Base-by-base conservation (phyloP, 2,888 invertebrate species). In the Epinotia nisella region DNA sequence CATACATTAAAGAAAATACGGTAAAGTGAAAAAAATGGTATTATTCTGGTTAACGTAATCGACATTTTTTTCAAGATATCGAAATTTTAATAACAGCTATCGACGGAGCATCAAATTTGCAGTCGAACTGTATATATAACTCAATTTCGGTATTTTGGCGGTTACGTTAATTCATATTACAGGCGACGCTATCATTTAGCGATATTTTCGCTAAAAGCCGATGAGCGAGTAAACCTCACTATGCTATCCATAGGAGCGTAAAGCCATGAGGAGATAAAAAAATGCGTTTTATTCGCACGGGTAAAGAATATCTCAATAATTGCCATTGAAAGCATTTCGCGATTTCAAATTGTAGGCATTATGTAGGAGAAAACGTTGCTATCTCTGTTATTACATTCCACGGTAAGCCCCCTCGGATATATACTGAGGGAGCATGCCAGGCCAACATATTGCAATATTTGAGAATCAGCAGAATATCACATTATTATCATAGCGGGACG, bases 291-390 rank as follows among this genome's bases (percentile, higher is more conserved):
- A 82, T 83, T 84, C 77, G 77, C 80, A 79, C 78, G 80, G 80
- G 83, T 82, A 82, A 82, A 83, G 82, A 85, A 86, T 85, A 85
- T 82, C 82, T 82, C 75, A 81, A 78, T 82, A 87, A 88, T 86
- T 82, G 87, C 84, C 81, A 80, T 80, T 78, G 79, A 80, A 81
- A 82, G 82, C 82, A 85, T 89, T 87, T 84, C 83, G 85, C 85
- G 87, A 87, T 87, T 89, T 86, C 85, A 88, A 89, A 89, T 88
- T 89, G 88, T 87, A 85, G 82, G 84, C 86, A 87, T 89, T 87
- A 89, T 85, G 85, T 80, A 81, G 80, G 79, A 76, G 83, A 84
- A 24, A 86, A 84, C 80, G 82, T 84, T 80, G 84, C 85, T 83
- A 85, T 87, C 83, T 84, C 80, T 82, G 85, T 88, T 89, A 89